These are phyloP conservation scores for Platycercus adscitus DNA, from an alignment of 2,113 vertebrate genomes.

Conservation along the genomic window DNA sequence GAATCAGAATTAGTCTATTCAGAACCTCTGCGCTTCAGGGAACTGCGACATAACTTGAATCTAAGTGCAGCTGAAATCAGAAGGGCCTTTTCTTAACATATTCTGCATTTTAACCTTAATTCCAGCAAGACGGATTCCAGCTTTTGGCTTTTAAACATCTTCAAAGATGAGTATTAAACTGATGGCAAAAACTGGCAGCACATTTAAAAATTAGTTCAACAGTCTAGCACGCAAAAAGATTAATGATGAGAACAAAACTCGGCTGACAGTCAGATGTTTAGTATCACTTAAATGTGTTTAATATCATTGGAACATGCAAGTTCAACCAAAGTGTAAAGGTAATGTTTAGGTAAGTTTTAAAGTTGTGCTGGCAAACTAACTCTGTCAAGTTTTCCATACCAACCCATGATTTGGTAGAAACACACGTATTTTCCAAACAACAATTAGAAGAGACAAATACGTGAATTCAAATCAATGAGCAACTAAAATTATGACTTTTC, in stretches of 20 bases:
- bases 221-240: background rate
- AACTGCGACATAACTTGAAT: background rate
- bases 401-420: background rate
- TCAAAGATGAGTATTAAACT: background rate
- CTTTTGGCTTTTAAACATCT: background rate
- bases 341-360: background rate
- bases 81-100: background rate
- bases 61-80: background rate
- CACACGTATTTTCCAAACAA: background rate
- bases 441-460: background rate
- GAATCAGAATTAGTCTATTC: background rate
- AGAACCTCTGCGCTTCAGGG: background rate
- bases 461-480: background rate
- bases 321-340: constrained; percentile 27
- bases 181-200: background rate
- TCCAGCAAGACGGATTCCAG: background rate
- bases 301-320: background rate
- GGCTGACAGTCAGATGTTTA: background rate
- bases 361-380: background rate
- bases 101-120: background rate
- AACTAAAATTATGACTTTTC: background rate
- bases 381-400: background rate
- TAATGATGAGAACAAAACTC: background rate
- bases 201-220: background rate
- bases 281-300: background rate